These are phyloP conservation scores for Oscheius sp. DNA, from an alignment of 1,140 invertebrate species.

Conservation along the genomic window DNA sequence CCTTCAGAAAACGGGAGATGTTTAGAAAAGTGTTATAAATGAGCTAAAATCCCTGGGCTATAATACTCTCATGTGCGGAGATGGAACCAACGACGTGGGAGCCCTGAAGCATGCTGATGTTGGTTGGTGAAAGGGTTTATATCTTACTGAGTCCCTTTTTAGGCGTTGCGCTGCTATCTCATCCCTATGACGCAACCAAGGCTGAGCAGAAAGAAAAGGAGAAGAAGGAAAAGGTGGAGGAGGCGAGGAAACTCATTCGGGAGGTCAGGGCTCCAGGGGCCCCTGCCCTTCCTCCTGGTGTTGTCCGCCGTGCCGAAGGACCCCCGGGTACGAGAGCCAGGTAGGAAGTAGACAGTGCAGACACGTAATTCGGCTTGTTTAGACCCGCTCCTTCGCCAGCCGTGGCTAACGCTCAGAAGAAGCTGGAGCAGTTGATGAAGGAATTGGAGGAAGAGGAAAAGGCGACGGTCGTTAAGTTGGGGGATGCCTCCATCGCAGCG, in stretches of 20 bases:
- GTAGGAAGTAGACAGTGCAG: background rate
- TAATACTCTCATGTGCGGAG: slow-evolving; percentile 96
- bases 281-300: slow-evolving; percentile 6
- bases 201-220: slow-evolving; percentile 60
- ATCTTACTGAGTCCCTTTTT: slow-evolving; percentile 50
- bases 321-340: background rate
- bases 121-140: slow-evolving; percentile 65
- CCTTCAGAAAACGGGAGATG: background rate
- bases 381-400: background rate
- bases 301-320: slow-evolving; percentile 14
- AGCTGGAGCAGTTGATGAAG: slow-evolving; percentile 76
- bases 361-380: slow-evolving; percentile 10
- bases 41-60: slow-evolving; percentile 82
- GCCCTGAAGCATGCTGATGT: slow-evolving; percentile 97
- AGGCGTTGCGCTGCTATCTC: slow-evolving; percentile 83
- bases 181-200: slow-evolving; percentile 71
- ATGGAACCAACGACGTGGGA: slow-evolving; percentile 99
- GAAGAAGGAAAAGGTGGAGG: slow-evolving; percentile 50
- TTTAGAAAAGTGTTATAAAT: slow-evolving; percentile 81
- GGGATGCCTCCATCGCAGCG: slow-evolving; percentile 97
- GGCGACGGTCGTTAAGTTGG: slow-evolving; percentile 82
- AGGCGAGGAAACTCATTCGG: slow-evolving; percentile 12
- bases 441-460: slow-evolving; percentile 88
- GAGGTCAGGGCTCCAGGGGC: slow-evolving; percentile 1
- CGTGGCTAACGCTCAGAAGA: slow-evolving; percentile 44